Percentiles rank a stretch among this genome's conserved stretches.
Conservation (phyloP, 2,113 vertebrate species). For the Chaetodon trifascialis region DNA sequence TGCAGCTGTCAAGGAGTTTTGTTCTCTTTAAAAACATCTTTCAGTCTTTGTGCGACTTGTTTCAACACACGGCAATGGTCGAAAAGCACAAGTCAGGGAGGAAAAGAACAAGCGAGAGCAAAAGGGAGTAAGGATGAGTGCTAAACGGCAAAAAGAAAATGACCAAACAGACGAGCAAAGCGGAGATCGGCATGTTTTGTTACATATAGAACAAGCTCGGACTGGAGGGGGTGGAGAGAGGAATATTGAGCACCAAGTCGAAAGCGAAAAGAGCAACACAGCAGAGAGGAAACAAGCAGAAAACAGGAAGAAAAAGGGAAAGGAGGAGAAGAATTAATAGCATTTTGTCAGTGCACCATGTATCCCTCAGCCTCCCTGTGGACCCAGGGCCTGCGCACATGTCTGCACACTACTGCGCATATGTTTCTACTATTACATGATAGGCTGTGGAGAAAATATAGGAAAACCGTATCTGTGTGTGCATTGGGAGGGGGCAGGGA, state of each 20-base stretch:
- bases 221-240: neutral
- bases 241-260: slow-evolving; percentile 1
- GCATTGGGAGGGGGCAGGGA: slow-evolving; percentile 66
- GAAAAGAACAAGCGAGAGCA: neutral
- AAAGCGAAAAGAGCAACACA: slow-evolving; percentile 31
- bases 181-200: neutral
- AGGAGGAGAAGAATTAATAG: slow-evolving; percentile 63
- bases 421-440: slow-evolving; percentile 84
- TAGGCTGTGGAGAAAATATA: slow-evolving; percentile 80
- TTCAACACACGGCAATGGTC: slow-evolving; percentile 25
- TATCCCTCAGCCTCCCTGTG: slow-evolving; percentile 83
- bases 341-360: slow-evolving; percentile 76
- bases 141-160: neutral
- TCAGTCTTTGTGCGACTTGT: slow-evolving; percentile 45
- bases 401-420: slow-evolving; percentile 76
- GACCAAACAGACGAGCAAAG: neutral
- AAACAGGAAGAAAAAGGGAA: slow-evolving; percentile 49
- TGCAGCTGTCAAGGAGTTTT: slow-evolving; percentile 80
- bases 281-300: slow-evolving; percentile 33
- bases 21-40: slow-evolving; percentile 71
- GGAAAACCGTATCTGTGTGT: slow-evolving; percentile 79
- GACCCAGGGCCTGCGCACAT: slow-evolving; percentile 79
- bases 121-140: neutral
- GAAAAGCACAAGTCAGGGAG: neutral
- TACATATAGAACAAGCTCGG: slow-evolving; percentile 7